Evolutionary conservation across 2,797 vertebrate species (phyloP), one percentile per base, ranked within the genome.

Genomic region (Schizopygopsis pylzovi): DNA sequence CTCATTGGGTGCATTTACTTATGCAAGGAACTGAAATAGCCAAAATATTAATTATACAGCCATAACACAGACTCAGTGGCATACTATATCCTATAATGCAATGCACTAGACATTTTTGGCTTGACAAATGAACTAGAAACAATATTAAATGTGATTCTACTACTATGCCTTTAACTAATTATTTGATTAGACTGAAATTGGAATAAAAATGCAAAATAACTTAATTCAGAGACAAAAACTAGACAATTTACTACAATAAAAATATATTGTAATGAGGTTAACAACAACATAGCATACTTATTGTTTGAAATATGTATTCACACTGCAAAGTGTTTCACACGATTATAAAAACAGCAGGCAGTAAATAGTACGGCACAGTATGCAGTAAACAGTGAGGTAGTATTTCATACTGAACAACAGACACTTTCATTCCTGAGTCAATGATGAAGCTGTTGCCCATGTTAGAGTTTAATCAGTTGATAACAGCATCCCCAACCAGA

Each of bases 371-470:
- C 7, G 1, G 49, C 49, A 22, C 49, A 77, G 75, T 39, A 77
- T 56, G 75, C 52, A 56, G 3, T 39, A n/a, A 54, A 33, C 18
- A 37, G 10, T 15, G 22, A 20, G 49, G 11, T 39, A 56, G 20
- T 9, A n/a, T 77, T 77, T 56, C 52, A 39, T 39, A n/a, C 52
- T 56, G 75, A 77, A 77, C 5, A 15, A 77, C 1, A 61, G 37
- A 25, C 56, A 45, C 41, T 47, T 59, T 41, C 9, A 72, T 33
- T 83, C 20, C 25, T 22, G 71, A 87, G 76, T 63, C 88, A 88
- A 54, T 89, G 83, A 88, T 92, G 88, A 91, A 91, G 94, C 88
- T 91, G 91, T 81, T 89, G 89, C 89, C 88, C 63, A 76, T 39
- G 18, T 41, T 61, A 88, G 81, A 70, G 73, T 84, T 81, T 18